Evolutionary conservation across 2,888 invertebrate genomes (phyloP).

Genomic region (Stramonita haemastoma): DNA sequence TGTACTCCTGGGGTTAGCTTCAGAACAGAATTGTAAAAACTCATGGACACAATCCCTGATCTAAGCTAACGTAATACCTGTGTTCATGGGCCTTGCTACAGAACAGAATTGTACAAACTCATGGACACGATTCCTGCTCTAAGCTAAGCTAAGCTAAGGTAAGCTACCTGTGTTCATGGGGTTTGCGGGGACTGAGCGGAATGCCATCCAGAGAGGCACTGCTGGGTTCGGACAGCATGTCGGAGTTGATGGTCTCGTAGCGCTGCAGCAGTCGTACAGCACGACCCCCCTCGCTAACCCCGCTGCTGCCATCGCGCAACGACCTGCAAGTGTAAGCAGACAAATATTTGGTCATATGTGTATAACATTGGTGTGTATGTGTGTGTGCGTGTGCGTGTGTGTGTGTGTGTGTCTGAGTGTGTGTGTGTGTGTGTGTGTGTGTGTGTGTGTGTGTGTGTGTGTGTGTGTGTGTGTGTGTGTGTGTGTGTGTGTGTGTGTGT

Average conservation of each 20-base stretch:
- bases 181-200: conserved; percentile 61
- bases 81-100: too few species aligned
- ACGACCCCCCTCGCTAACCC: conserved; percentile 35
- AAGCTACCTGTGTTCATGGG: conserved; percentile 59
- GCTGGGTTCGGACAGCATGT: conserved; percentile 69
- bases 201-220: conserved; percentile 64
- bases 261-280: conserved; percentile 59
- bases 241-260: conserved; percentile 69
- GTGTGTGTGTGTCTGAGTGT: neutral
- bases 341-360: too few species aligned
- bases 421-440: neutral
- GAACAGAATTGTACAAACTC: too few species aligned
- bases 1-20: too few species aligned
- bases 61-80: too few species aligned
- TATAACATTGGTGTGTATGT: neutral
- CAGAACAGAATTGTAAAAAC: too few species aligned
- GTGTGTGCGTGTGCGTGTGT: neutral
- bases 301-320: conserved; percentile 19
- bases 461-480: neutral
- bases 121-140: too few species aligned
- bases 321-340: conserved; percentile 24
- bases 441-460: neutral
- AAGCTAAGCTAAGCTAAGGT: too few species aligned
- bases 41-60: too few species aligned
- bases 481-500: neutral